Evolutionary conservation across 2,113 vertebrate species (phyloP).

Genomic region (Pongo pygmaeus): DNA sequence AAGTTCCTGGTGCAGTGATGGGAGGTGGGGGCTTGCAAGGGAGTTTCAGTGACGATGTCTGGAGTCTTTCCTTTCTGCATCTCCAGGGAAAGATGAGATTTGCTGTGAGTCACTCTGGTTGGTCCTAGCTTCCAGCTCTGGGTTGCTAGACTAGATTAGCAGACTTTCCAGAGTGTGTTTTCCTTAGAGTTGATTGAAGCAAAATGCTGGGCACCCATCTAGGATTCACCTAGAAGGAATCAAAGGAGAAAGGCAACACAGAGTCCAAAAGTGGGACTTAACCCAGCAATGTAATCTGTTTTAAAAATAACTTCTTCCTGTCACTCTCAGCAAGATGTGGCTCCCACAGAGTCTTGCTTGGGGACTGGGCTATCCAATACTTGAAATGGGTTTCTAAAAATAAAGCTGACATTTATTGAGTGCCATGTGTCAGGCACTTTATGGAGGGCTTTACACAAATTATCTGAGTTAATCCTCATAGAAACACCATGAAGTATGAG

Average conservation of each 20-base stretch:
- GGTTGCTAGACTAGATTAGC: neutral
- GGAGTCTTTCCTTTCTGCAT: neutral
- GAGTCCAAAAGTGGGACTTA: neutral
- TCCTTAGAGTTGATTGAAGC: neutral
- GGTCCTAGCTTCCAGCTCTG: neutral
- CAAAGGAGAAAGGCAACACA: neutral
- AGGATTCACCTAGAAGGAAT: neutral
- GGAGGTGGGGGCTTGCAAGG: no score
- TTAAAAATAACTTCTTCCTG: neutral
- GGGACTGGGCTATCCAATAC: neutral
- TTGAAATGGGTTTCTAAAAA: conserved; percentile 48
- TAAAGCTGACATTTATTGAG: conserved; percentile 50
- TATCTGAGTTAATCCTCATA: conserved; percentile 34
- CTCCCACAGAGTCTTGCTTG: neutral
- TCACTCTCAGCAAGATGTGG: neutral
- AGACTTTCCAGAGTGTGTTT: neutral
- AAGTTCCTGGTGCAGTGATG: neutral
- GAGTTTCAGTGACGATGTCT: no score
- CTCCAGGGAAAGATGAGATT: neutral
- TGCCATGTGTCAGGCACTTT: neutral
- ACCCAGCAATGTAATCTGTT: neutral
- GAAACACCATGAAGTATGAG: neutral
- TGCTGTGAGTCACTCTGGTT: neutral
- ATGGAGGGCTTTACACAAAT: conserved; percentile 48
- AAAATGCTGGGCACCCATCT: neutral